These are phyloP conservation scores for Sus cebifrons DNA, from an alignment of 2,797 vertebrate species.

Conservation along the genomic window DNA sequence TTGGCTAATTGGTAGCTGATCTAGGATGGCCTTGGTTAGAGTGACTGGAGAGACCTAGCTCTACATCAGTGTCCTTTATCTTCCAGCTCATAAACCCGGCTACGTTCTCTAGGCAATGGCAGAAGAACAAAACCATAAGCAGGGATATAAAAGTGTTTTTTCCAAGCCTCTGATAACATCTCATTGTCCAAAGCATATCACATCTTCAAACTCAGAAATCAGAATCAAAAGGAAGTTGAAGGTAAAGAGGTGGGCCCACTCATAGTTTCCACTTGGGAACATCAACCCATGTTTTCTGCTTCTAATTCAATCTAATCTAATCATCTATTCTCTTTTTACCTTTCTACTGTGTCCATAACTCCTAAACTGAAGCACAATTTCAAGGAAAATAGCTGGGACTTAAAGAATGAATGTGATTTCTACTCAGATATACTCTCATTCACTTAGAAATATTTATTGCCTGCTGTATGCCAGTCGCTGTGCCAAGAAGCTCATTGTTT, in stretches of 20 bases:
- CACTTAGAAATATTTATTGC: slow-evolving; percentile 55
- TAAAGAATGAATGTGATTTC: slow-evolving; percentile 54
- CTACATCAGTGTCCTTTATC: neutral
- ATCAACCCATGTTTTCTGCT: slow-evolving; percentile 23
- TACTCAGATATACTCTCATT: neutral
- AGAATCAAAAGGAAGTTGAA: neutral
- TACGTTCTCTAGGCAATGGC: neutral
- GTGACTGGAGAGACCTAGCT: neutral
- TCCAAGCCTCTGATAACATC: neutral
- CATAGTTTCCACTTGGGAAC: slow-evolving; percentile 33
- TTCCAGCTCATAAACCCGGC: neutral
- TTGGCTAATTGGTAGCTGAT: neutral
- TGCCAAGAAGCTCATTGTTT: slow-evolving; percentile 41
- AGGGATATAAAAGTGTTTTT: neutral
- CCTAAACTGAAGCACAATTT: neutral
- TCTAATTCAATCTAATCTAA: neutral
- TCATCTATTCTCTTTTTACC: neutral
- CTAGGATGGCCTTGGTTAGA: neutral
- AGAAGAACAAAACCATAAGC: neutral
- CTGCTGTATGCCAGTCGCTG: neutral
- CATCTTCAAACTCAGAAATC: slow-evolving; percentile 1
- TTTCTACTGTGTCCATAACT: neutral
- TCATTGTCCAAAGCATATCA: neutral
- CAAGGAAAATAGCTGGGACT: neutral
- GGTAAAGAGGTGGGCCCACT: neutral